Percentiles rank a stretch among this genome's conserved stretches.
These are phyloP conservation scores for Cranoglanis bouderius DNA, from an alignment of 2,113 vertebrate species.

Conservation along the genomic window DNA sequence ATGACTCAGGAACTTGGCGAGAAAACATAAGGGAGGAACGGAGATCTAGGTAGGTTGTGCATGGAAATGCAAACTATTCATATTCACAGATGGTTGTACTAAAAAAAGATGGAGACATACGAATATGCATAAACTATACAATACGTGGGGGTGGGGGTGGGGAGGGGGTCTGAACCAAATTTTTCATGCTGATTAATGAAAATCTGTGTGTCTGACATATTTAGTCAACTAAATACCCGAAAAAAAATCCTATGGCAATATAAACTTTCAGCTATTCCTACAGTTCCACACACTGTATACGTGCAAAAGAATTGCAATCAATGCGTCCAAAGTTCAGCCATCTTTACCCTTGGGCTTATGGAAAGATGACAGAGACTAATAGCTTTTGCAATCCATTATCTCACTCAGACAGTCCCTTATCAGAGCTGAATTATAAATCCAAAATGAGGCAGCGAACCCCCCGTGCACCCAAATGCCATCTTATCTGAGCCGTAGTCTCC, in stretches of 20 bases:
- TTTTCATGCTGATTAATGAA: neutral
- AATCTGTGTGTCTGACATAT: neutral
- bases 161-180: neutral
- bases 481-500: neutral
- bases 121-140: constrained; percentile 37
- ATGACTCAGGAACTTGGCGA: constrained; percentile 67
- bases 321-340: neutral
- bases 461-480: neutral
- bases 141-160: neutral
- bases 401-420: constrained; percentile 38
- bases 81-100: constrained; percentile 50
- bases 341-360: constrained; percentile 32
- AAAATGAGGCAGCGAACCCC: neutral
- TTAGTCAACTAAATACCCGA: neutral
- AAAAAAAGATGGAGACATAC: constrained; percentile 45
- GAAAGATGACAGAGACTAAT: constrained; percentile 46
- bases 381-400: constrained; percentile 47
- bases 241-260: neutral
- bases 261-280: neutral
- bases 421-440: constrained; percentile 20
- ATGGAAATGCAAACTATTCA: constrained; percentile 57
- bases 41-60: constrained; percentile 58
- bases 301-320: neutral
- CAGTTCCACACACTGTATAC: neutral
- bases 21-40: constrained; percentile 58